Conservation (phyloP, 2,113 vertebrate genomes). For the Dicerorhinus sumatrensis region DNA sequence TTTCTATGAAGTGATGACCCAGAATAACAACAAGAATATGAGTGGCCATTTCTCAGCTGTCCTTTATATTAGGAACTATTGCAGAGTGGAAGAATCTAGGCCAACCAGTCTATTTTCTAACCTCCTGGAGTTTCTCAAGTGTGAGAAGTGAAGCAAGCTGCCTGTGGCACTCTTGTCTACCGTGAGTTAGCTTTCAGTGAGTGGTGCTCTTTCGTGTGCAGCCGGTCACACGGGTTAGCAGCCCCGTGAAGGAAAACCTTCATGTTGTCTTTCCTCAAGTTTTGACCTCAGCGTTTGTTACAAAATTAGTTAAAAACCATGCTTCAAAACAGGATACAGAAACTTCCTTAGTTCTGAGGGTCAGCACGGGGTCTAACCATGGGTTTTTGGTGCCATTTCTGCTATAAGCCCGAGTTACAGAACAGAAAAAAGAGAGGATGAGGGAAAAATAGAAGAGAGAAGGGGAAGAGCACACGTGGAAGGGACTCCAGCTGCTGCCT, state of each 20-base stretch:
- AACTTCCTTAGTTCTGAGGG: background rate
- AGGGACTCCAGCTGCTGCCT: background rate
- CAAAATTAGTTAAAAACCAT: background rate
- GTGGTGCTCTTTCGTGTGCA: background rate
- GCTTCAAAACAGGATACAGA: background rate
- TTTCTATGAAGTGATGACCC: background rate
- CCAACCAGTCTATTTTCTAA: background rate
- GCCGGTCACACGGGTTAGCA: background rate
- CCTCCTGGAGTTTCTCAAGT: background rate
- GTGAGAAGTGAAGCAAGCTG: background rate
- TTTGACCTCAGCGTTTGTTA: background rate
- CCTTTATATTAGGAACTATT: background rate
- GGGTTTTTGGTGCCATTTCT: background rate
- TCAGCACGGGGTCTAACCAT: background rate
- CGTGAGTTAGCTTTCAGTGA: background rate
- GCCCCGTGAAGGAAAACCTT: background rate
- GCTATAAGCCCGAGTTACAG: background rate
- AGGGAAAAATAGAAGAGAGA: background rate
- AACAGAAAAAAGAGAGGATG: background rate
- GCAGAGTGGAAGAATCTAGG: background rate
- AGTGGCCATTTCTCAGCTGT: background rate
- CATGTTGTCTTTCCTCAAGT: background rate
- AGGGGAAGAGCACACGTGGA: background rate
- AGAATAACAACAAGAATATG: background rate
- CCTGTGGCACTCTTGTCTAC: background rate